Conservation (phyloP, 1,140 invertebrate species). For the Euwallacea fornicatus region DNA sequence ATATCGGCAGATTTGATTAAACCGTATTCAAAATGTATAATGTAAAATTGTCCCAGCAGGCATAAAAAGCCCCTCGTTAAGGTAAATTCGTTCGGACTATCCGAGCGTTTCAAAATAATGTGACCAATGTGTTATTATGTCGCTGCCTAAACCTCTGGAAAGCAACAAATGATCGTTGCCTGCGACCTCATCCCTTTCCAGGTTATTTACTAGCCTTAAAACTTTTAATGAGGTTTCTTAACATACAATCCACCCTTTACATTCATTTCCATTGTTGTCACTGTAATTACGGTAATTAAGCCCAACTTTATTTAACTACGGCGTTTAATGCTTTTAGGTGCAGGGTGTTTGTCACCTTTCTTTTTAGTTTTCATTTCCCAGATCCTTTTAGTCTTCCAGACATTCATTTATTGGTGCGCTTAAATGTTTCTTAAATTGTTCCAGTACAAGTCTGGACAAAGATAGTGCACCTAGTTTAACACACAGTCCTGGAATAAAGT, state of each 20-base stretch:
- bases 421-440: too few species aligned
- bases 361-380: too few species aligned
- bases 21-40: too few species aligned
- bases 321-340: neutral
- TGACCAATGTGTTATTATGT: neutral
- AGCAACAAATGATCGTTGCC: conserved; percentile 9
- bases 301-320: conserved; percentile 6
- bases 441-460: too few species aligned
- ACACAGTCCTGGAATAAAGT: too few species aligned
- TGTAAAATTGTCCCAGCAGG: too few species aligned
- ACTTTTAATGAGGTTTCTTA: conserved; percentile 13
- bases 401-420: too few species aligned
- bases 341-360: too few species aligned
- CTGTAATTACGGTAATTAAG: conserved; percentile 14
- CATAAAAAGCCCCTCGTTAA: too few species aligned
- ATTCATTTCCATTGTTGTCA: conserved; percentile 7
- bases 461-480: too few species aligned
- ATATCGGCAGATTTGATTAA: too few species aligned
- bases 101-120: neutral
- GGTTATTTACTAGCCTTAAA: conserved; percentile 9
- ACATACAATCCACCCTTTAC: conserved; percentile 7
- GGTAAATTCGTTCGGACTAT: neutral
- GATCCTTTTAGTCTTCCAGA: too few species aligned
- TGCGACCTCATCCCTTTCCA: conserved; percentile 4
- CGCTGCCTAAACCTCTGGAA: neutral